Conservation (phyloP, 2,113 vertebrate genomes). For the Muntiacus muntjak region DNA sequence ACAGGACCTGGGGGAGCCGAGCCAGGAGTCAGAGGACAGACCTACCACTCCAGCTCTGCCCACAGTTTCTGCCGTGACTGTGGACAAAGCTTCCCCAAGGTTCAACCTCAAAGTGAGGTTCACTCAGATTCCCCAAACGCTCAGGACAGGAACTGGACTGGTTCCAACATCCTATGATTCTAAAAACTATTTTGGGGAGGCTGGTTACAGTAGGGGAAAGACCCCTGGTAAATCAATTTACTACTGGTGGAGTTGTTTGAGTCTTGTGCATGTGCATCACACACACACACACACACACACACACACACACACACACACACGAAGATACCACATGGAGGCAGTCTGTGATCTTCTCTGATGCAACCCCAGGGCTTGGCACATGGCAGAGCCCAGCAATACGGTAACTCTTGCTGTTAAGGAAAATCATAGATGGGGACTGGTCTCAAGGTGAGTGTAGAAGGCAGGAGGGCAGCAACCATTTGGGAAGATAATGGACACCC, state of each 20-base stretch:
- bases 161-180: background rate
- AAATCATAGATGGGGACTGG: background rate
- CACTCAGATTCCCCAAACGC: background rate
- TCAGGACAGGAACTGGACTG: background rate
- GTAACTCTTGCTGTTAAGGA: background rate
- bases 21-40: background rate
- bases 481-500: background rate
- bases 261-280: background rate
- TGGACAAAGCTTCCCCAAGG: background rate
- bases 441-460: background rate
- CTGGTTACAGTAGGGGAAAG: background rate
- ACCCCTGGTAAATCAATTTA: background rate
- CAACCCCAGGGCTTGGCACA: background rate
- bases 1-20: fast-evolving
- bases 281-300: background rate
- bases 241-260: background rate
- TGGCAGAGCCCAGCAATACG: background rate
- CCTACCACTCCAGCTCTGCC: background rate
- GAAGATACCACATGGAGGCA: background rate
- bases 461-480: background rate
- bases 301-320: background rate
- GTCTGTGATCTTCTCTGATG: background rate
- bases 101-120: background rate
- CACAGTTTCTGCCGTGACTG: background rate
- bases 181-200: background rate